Base-by-base conservation (phyloP, 2,888 invertebrate genomes). In the Nomada hirtipes region DNA sequence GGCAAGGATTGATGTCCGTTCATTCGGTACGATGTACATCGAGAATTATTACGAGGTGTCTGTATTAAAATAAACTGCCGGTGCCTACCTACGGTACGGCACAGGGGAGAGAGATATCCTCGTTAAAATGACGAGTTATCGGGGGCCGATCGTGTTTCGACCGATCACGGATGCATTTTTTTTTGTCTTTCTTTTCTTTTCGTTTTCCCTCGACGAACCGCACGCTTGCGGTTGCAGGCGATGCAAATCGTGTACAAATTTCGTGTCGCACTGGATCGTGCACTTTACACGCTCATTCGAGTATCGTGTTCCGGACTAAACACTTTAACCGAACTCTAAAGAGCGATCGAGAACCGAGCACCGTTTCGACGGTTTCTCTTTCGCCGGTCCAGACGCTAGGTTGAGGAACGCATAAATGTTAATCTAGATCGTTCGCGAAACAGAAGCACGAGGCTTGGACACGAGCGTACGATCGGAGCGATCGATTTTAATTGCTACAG, bases 41-140 rank as follows among this genome's bases (percentile, higher is more conserved):
- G 81, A 77, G 84, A 86, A 88, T 86, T 87, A 88, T 88, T 86
- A 78, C 84, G 80, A 81, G 79, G 85, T 82, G 84, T 88, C 76
- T 57, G 81, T 79, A 79, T 79, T 84, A 82, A 87, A 87, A 87
- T 87, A 82, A 86, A 87, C 69, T 71, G 77, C 53, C 36, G 52
- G 20, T 63, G 29, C n/a, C 29, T 76, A 65, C 53, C 44, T 52
- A 70, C 73, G 71, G 55, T 75, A 75, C 55, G 29, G 59, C 64
- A 36, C 68, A 18, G 9, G 64, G 23, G 36, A 77, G 75, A 77
- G 78, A 83, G 76, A 85, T 78, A 79, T 76, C 53, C 69, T 85
- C 86, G 71, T 87, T 84, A 86, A 87, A 84, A 86, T 63, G 79
- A 83, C 79, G 79, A 85, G 83, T 85, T 83, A 87, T 85, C 86